Percentiles rank a stretch among this genome's conserved stretches.
These are phyloP conservation scores for Coregonus clupeaformis DNA, from an alignment of 2,113 vertebrate genomes.

Conservation along the genomic window DNA sequence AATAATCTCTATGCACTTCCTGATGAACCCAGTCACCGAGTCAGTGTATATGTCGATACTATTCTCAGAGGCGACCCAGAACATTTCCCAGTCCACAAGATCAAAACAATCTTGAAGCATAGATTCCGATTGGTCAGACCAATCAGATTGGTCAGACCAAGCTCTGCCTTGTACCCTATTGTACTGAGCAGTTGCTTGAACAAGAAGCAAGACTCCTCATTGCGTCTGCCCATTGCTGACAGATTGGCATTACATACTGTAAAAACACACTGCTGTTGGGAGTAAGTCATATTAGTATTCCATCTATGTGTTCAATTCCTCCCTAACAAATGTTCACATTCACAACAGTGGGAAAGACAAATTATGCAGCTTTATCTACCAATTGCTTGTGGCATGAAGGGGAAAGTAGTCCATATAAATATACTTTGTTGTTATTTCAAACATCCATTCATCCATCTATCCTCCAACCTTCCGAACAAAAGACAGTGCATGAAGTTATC, in stretches of 20 bases:
- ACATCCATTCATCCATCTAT: background rate
- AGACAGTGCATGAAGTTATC: background rate
- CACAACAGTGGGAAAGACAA: conserved; percentile 1
- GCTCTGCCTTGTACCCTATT: background rate
- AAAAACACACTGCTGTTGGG: background rate
- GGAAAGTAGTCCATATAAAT: background rate
- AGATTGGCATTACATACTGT: background rate
- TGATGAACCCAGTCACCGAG: no score
- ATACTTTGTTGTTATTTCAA: background rate
- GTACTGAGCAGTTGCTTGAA: background rate
- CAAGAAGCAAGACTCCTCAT: conserved; percentile 17
- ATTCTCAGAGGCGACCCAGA: no score
- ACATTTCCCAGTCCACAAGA: no score
- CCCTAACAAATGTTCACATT: conserved; percentile 13
- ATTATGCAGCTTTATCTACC: background rate
- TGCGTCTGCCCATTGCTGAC: conserved; percentile 3
- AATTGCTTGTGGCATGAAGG: background rate
- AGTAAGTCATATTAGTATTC: no score
- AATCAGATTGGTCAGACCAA: background rate
- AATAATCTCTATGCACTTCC: no score
- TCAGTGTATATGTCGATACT: no score
- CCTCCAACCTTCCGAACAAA: background rate
- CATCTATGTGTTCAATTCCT: conserved; percentile 1
- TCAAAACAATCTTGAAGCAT: no score
- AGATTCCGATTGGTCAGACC: no score